These are phyloP conservation scores for Aldrovandia affinis DNA, from an alignment of 2,797 vertebrate genomes.

Conservation along the genomic window DNA sequence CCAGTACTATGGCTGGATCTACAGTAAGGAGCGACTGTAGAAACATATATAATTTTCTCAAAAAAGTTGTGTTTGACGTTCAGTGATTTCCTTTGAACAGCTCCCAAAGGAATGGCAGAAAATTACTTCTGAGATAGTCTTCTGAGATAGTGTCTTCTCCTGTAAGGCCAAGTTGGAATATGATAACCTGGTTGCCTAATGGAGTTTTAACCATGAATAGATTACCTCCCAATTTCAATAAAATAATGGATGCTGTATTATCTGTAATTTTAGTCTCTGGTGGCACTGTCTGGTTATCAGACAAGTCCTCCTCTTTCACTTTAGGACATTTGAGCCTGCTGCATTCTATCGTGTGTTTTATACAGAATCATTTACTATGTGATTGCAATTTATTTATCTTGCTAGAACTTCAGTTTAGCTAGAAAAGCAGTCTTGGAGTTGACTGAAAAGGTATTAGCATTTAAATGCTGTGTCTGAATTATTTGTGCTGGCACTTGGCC, in stretches of 20 bases:
- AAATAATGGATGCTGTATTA: conserved; percentile 30
- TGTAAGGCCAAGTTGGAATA: conserved; percentile 32
- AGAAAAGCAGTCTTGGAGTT: conserved; percentile 19
- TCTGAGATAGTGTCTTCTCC: conserved; percentile 6
- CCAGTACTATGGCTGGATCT: conserved; percentile 9
- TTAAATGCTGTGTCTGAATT: conserved; percentile 58
- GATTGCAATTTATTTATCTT: conserved; percentile 34
- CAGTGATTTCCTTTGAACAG: neutral
- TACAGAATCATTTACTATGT: conserved; percentile 24
- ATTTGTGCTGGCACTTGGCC: conserved; percentile 52
- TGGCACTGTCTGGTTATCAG: conserved; percentile 24
- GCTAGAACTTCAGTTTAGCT: conserved; percentile 37
- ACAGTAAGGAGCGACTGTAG: neutral
- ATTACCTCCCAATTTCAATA: conserved; percentile 23
- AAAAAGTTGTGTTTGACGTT: neutral
- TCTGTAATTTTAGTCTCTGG: neutral
- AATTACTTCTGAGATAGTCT: neutral
- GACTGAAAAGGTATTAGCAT: conserved; percentile 55
- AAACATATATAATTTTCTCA: neutral
- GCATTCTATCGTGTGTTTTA: conserved; percentile 23
- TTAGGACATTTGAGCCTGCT: conserved; percentile 23
- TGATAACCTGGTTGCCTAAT: conserved; percentile 25
- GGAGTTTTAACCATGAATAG: conserved; percentile 30
- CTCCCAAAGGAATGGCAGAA: neutral
- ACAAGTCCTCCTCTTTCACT: conserved; percentile 4